A percentile compares a stretch with the other conserved stretches of the same genome.
phyloP scores from a whole-genome alignment of 2,888 invertebrate species.

The Odontocerum albicorne region DNA sequence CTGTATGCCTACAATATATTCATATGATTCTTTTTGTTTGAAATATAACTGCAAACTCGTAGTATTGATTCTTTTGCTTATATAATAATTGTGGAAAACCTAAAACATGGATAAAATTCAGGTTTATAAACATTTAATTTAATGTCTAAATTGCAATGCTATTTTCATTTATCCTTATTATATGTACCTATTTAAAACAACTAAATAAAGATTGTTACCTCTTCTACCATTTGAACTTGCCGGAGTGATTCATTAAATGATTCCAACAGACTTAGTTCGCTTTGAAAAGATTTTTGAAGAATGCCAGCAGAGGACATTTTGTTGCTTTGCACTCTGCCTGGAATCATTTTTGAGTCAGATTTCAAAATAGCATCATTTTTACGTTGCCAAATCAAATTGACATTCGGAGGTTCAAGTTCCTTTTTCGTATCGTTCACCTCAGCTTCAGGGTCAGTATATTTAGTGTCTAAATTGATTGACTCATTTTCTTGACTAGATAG shows the following conservation, averaged over 20 bases:
- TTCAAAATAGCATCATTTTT: conserved; percentile 1
- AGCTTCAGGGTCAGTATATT: too few relatives aligned
- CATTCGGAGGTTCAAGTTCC: too few relatives aligned
- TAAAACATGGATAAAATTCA: too few relatives aligned
- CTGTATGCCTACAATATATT: too few relatives aligned
- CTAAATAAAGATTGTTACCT: conserved; percentile 22
- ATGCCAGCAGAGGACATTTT: background rate
- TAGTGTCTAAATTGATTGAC: background rate
- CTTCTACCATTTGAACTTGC: conserved; percentile 24
- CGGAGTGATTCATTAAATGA: conserved; percentile 31
- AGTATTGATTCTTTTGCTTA: too few relatives aligned
- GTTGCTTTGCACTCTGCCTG: too few relatives aligned
- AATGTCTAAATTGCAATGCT: background rate
- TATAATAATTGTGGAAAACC: too few relatives aligned
- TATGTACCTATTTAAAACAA: background rate
- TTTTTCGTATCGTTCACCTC: too few relatives aligned
- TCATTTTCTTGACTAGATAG: background rate
- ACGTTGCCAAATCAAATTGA: conserved; percentile 22
- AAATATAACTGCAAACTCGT: too few relatives aligned
- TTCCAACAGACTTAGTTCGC: conserved; percentile 25
- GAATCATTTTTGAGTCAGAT: too few relatives aligned
- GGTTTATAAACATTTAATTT: background rate
- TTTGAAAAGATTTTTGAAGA: conserved; percentile 13
- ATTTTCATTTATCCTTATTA: background rate
- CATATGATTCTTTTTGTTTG: too few relatives aligned